A percentile compares a stretch with the other conserved stretches of the same genome.
These are phyloP conservation scores for Callyntrura guangdongensis DNA, from an alignment of 2,888 invertebrate genomes.

Conservation along the genomic window DNA sequence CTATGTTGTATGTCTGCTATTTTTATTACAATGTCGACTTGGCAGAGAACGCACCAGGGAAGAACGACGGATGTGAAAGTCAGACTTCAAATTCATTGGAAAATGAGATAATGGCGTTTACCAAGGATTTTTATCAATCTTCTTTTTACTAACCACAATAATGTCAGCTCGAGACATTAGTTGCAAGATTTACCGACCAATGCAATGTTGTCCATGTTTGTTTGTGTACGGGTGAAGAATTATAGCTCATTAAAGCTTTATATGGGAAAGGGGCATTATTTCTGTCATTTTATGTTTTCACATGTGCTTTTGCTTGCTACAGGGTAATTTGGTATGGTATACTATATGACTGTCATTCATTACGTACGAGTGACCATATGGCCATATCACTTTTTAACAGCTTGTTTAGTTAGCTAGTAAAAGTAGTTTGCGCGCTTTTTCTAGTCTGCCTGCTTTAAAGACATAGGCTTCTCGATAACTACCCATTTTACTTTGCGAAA, in stretches of 20 bases:
- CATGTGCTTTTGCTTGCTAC: background rate
- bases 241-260: constrained; percentile 64
- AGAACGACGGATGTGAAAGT: constrained; percentile 54
- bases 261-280: constrained; percentile 59
- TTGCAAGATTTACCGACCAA: constrained; percentile 66
- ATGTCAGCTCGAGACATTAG: constrained; percentile 69
- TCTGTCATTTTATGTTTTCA: constrained; percentile 47
- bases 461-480: too few species aligned
- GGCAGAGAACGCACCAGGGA: background rate
- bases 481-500: too few species aligned
- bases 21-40: constrained; percentile 28
- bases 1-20: background rate
- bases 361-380: too few species aligned
- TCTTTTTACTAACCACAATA: constrained; percentile 51
- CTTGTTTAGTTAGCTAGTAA: background rate
- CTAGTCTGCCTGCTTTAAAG: too few species aligned
- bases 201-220: constrained; percentile 69
- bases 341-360: too few species aligned
- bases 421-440: too few species aligned
- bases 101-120: constrained; percentile 57
- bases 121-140: constrained; percentile 68
- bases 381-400: too few species aligned
- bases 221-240: constrained; percentile 51
- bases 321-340: too few species aligned
- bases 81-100: constrained; percentile 53